Conservation (phyloP, 2,888 invertebrate species). For the Steinernema hermaphroditum region DNA sequence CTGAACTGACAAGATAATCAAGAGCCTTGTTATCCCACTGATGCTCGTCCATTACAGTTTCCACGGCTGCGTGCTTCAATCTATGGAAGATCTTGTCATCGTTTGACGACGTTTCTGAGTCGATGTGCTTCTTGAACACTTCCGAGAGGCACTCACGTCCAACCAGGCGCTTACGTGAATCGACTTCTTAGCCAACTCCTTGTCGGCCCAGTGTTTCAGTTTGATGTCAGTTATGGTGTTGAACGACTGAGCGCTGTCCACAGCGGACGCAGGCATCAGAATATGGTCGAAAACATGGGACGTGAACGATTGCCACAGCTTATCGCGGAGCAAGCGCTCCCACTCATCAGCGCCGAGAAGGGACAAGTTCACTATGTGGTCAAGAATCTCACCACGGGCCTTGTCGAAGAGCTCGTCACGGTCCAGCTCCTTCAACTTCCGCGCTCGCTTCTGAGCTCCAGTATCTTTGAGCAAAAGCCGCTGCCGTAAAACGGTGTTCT, state of each 20-base stretch:
- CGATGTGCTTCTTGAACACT: constrained; percentile 72
- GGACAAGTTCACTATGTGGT: constrained; percentile 88
- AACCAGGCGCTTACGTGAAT: constrained; percentile 71
- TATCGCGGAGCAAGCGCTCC: constrained; percentile 81
- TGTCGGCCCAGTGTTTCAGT: constrained; percentile 94
- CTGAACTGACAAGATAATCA: constrained; percentile 72
- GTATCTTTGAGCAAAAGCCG: constrained; percentile 66
- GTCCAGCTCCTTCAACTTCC: constrained; percentile 78
- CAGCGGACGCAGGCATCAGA: constrained; percentile 73
- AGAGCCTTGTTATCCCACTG: constrained; percentile 86
- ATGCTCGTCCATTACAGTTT: constrained; percentile 82
- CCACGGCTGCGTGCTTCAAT: constrained; percentile 83
- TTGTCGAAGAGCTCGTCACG: constrained; percentile 93
- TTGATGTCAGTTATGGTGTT: constrained; percentile 81
- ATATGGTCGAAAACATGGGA: constrained; percentile 71
- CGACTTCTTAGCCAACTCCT: constrained; percentile 81
- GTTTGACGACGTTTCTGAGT: constrained; percentile 68
- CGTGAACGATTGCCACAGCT: constrained; percentile 70
- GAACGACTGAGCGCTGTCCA: constrained; percentile 67
- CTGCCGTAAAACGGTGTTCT: constrained; percentile 76
- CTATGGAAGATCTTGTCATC: constrained; percentile 88
- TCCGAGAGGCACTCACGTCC: constrained; percentile 82
- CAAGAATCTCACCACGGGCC: constrained; percentile 90
- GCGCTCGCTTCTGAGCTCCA: constrained; percentile 66
- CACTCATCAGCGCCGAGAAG: constrained; percentile 83